Evolutionary conservation across 2,113 vertebrate species (phyloP).

Genomic region (Neolamprologus sp.): DNA sequence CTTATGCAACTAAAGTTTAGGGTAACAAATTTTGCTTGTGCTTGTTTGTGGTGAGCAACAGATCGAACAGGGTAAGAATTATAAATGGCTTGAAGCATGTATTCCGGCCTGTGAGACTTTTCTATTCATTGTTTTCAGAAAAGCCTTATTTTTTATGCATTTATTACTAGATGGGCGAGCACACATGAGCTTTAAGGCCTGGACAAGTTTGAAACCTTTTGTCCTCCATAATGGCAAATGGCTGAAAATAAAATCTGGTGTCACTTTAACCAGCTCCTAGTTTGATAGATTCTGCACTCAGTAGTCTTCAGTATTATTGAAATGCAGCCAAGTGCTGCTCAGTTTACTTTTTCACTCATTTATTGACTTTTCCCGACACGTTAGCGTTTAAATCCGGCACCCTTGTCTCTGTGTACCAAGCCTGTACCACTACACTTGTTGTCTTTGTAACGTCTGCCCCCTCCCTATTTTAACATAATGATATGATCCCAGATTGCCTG

Average conservation of each 20-base stretch:
- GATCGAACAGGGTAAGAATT: not conserved
- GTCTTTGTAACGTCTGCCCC: not conserved
- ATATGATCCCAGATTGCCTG: not conserved
- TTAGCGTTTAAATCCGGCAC: not conserved
- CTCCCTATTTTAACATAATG: not conserved
- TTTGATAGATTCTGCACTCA: not conserved
- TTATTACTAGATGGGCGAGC: not conserved
- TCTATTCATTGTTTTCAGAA: not conserved
- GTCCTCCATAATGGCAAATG: not conserved
- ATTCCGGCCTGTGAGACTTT: not conserved
- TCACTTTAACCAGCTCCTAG: not conserved
- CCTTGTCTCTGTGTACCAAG: not conserved
- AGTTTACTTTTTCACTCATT: not conserved
- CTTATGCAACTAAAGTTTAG: not conserved
- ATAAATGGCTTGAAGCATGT: not conserved
- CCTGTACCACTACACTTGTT: not conserved
- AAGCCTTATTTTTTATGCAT: not conserved
- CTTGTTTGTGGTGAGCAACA: not conserved
- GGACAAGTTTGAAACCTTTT: not conserved
- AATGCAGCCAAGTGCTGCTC: not conserved
- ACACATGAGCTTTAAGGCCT: not conserved
- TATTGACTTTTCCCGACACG: accelerated
- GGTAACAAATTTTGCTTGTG: not conserved
- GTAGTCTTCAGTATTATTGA: not conserved
- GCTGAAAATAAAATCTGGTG: not conserved